Evolutionary conservation across 2,888 invertebrate species (phyloP).

Genomic region (Archips xylosteana): DNA sequence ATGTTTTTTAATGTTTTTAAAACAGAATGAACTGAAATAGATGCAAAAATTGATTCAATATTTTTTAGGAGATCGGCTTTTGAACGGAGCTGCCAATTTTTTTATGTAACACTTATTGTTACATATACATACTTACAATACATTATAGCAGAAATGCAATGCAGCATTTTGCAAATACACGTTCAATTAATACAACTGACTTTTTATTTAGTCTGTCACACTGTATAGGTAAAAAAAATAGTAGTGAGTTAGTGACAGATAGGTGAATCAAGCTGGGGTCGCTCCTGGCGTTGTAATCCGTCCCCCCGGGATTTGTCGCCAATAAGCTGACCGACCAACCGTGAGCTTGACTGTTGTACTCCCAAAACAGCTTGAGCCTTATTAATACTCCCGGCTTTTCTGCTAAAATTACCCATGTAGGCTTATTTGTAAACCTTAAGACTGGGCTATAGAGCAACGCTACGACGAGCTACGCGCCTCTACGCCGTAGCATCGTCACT

Average conservation of each 20-base stretch:
- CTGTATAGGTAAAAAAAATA: background rate
- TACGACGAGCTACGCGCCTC: conserved; percentile 1
- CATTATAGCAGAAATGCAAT: background rate
- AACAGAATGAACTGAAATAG: background rate
- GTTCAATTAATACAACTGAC: background rate
- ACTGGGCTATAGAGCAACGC: background rate
- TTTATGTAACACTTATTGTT: too few species aligned
- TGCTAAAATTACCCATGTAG: background rate
- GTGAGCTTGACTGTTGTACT: conserved; percentile 2
- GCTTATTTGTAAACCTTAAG: conserved; percentile 8
- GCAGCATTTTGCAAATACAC: background rate
- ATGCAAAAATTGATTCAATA: background rate
- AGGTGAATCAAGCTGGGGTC: conserved; percentile 1
- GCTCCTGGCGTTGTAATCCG: conserved; percentile 18
- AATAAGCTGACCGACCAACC: conserved; percentile 13
- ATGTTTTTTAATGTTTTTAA: background rate
- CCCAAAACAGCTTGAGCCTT: conserved; percentile 7
- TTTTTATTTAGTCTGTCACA: background rate
- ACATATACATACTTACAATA: too few species aligned
- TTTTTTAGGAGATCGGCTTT: background rate
- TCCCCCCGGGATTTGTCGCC: conserved; percentile 15
- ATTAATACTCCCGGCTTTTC: conserved; percentile 7
- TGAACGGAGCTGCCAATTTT: background rate
- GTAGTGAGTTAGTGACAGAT: background rate
- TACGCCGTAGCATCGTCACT: conserved; percentile 1